phyloP scores from a whole-genome alignment of 2,113 vertebrate genomes.

The Hyla sarda region DNA sequence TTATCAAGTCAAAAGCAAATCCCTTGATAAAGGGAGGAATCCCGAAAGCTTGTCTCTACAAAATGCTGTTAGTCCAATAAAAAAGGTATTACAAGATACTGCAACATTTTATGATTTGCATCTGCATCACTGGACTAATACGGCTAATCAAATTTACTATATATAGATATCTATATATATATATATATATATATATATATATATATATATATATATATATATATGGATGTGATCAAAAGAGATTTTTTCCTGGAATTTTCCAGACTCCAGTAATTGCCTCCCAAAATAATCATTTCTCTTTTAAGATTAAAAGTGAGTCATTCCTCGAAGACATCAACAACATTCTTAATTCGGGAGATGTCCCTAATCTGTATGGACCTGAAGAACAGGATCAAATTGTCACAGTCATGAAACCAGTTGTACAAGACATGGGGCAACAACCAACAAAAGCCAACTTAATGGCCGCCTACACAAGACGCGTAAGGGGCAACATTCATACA shows the following conservation, averaged over 20 bases:
- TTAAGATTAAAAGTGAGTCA: conserved; percentile 88
- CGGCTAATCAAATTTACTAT: no score
- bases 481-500: conserved; percentile 85
- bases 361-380: conserved; percentile 83
- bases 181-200: no score
- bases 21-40: no score
- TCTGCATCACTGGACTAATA: no score
- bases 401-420: conserved; percentile 79
- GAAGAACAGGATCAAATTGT: conserved; percentile 89
- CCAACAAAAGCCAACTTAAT: conserved; percentile 89
- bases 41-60: no score
- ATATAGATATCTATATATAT: no score
- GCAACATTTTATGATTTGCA: no score
- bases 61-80: no score
- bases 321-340: conserved; percentile 94
- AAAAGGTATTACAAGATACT: no score
- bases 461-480: conserved; percentile 80
- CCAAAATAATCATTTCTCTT: background rate
- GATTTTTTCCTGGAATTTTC: background rate
- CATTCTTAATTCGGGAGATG: conserved; percentile 87
- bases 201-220: no score
- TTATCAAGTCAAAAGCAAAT: no score
- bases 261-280: background rate
- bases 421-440: conserved; percentile 84
- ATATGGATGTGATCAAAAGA: no score